phyloP scores from a whole-genome alignment of 35 echinoderm and acorn worm species.

The Apostichopus californicus region DNA sequence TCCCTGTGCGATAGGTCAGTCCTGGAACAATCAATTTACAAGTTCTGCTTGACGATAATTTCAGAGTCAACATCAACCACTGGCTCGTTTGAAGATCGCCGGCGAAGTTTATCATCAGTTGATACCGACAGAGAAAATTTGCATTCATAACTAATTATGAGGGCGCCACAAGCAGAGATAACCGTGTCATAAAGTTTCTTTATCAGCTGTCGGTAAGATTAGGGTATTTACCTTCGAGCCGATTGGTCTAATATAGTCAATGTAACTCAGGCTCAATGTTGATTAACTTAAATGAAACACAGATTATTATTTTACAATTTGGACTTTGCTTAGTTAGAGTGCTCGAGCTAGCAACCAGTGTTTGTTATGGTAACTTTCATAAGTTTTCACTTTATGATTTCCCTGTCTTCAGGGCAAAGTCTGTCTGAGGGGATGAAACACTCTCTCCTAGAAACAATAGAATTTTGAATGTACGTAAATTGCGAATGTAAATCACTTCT shows the following conservation, averaged over 20 bases:
- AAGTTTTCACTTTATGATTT: too few relatives aligned
- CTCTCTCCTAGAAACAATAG: too few relatives aligned
- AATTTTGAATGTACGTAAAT: too few relatives aligned
- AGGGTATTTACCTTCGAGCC: too few relatives aligned
- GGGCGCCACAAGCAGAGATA: neutral
- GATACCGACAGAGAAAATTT: constrained; percentile 10
- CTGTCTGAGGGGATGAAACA: too few relatives aligned
- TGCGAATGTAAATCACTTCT: too few relatives aligned
- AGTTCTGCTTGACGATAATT: neutral
- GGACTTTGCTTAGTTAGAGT: too few relatives aligned
- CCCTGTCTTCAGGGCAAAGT: too few relatives aligned
- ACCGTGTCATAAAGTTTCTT: neutral
- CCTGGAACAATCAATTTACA: constrained; percentile 15
- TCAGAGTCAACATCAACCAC: neutral
- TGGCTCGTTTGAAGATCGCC: constrained; percentile 3
- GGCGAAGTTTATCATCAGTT: neutral
- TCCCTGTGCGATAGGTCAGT: neutral
- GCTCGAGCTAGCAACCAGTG: too few relatives aligned
- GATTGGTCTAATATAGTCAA: neutral
- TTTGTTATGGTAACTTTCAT: too few relatives aligned
- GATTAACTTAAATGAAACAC: neutral
- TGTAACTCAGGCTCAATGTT: neutral
- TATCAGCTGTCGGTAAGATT: constrained; percentile 33
- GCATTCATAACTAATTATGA: constrained; percentile 32
- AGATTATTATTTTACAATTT: neutral